Base-by-base conservation (phyloP, 2,888 invertebrate species). In the Brachyopa scutellaris region DNA sequence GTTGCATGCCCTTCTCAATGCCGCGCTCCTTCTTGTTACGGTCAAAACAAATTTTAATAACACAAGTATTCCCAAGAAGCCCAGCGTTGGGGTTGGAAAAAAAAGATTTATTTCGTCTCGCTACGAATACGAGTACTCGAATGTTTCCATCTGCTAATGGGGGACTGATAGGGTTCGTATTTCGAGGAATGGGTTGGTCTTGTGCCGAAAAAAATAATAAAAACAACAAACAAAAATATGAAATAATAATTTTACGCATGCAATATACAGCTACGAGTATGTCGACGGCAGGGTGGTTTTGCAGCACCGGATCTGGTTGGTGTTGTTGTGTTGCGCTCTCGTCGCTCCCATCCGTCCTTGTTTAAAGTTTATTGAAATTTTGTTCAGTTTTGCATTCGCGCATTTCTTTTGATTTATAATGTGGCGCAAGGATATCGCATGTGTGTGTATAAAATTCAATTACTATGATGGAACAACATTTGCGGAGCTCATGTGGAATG, bases 31-130 rank as follows among this genome's bases (percentile, higher is more conserved):
- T 82, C 82, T 82, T 66, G 82, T 59, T 76, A 69, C 76, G 70
- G 76, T 82, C 82, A 82, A 82, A 82, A 82, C 82, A 82, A 76
- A 77, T 82, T 82, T 76, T 70, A 82, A 70, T 66, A 76, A 40
- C 21, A 62, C 45, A 47, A 59, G 36, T 23, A 19, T 47, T 64
- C 62, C 11, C 11, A 31, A 38, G 38, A 31, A 53, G 29, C n/a
- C n/a, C n/a, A n/a, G n/a, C 40, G 9, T 7, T 38, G 51, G 70
- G 59, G 53, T 62, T 47, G 42, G 26, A 26, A 26, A 26, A 5
- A 8, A 15, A 66, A 59, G 82, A 76, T 82, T 82, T 82, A 82
- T 82, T 70, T 49, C 17, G 17, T 38, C 47, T 47, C 73, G n/a
- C n/a, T n/a, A n/a, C n/a, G 26, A 26, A 26, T 26, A n/a, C n/a